Conservation (phyloP, 2,797 vertebrate species). For the Neoniphon sammara region DNA sequence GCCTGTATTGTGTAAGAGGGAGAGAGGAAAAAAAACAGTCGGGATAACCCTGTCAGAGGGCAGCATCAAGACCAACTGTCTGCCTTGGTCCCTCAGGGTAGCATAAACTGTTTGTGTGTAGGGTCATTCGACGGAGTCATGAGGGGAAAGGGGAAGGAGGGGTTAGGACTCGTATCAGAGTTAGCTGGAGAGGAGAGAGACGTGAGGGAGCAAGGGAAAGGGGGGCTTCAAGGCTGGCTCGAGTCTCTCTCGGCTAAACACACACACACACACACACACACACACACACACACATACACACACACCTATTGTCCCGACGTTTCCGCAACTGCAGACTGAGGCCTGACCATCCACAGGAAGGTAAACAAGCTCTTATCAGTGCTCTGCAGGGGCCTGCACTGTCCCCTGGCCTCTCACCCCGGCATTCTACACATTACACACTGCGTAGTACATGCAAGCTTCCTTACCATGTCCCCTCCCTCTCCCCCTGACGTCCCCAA, state of each 20-base stretch:
- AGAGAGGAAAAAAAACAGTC: not conserved
- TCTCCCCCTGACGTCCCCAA: slow-evolving; percentile 37
- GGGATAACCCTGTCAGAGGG: slow-evolving; percentile 64
- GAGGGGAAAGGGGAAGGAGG: slow-evolving; percentile 57
- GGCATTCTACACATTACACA: slow-evolving; percentile 70
- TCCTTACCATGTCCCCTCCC: slow-evolving; percentile 71
- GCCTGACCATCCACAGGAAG: slow-evolving; percentile 92
- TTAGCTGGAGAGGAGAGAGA: slow-evolving; percentile 46
- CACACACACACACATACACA: slow-evolving; percentile 56
- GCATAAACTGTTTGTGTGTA: slow-evolving; percentile 78
- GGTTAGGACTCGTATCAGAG: slow-evolving; percentile 63
- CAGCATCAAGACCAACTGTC: slow-evolving; percentile 71
- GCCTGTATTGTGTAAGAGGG: slow-evolving; percentile 31
- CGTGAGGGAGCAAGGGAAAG: slow-evolving; percentile 46
- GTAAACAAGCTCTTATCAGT: slow-evolving; percentile 94
- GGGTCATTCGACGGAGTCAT: slow-evolving; percentile 60
- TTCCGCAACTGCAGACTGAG: slow-evolving; percentile 86
- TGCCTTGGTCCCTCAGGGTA: slow-evolving; percentile 58
- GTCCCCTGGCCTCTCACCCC: slow-evolving; percentile 86
- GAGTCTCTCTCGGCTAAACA: slow-evolving; percentile 64
- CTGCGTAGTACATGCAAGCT: slow-evolving; percentile 59
- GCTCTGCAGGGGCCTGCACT: slow-evolving; percentile 84
- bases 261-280: slow-evolving; percentile 26
- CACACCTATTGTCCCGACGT: slow-evolving; percentile 88
- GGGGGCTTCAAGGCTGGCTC: slow-evolving; percentile 73